A percentile compares a stretch with the other conserved stretches of the same genome.
phyloP scores from a whole-genome alignment of 2,888 invertebrate genomes.

The Polydrusus pterygomalis region DNA sequence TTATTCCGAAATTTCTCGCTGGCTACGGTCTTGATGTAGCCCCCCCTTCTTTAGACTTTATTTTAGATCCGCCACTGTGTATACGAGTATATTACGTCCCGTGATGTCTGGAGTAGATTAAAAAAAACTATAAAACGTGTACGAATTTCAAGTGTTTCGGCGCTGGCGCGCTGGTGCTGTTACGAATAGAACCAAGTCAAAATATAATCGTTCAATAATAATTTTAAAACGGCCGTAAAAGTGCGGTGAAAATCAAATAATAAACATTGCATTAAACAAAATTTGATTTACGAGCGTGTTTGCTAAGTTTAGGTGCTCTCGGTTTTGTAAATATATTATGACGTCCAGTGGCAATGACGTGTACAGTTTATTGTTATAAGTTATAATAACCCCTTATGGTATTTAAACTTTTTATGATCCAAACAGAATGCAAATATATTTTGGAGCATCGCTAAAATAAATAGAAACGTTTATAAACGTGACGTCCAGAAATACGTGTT shows the following conservation, averaged over 20 bases:
- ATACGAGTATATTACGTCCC: too few relatives aligned
- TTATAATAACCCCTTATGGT: neutral
- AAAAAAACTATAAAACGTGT: too few relatives aligned
- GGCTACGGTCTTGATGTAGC: too few relatives aligned
- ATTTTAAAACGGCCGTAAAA: conserved; percentile 11
- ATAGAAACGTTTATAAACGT: too few relatives aligned
- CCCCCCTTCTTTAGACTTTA: too few relatives aligned
- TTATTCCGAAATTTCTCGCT: too few relatives aligned
- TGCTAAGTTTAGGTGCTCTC: neutral
- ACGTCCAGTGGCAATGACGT: neutral
- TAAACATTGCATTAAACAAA: conserved; percentile 8
- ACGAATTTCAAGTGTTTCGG: neutral
- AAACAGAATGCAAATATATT: neutral
- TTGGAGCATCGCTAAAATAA: too few relatives aligned
- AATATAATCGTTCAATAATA: conserved; percentile 5
- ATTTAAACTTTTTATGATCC: neutral
- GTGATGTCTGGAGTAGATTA: too few relatives aligned
- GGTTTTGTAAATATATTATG: conserved; percentile 24
- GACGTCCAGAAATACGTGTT: too few relatives aligned
- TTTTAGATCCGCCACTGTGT: too few relatives aligned
- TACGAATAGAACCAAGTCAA: neutral
- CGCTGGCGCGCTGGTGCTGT: too few relatives aligned
- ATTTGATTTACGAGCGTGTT: conserved; percentile 16
- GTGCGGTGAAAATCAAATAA: conserved; percentile 20
- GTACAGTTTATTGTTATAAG: neutral